Conservation (phyloP, 1,140 invertebrate genomes). For the Solenopsis fugax region DNA sequence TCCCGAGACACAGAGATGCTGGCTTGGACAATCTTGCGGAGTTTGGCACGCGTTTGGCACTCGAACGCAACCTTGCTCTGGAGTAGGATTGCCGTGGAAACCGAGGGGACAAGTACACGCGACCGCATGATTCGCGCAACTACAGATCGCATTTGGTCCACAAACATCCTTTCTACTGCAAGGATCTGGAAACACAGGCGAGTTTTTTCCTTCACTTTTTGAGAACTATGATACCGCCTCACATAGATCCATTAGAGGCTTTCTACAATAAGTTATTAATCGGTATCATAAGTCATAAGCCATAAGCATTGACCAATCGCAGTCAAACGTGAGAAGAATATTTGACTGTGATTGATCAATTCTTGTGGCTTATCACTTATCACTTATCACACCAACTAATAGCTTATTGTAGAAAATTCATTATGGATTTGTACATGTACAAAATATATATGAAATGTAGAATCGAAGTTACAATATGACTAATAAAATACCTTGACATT, state of each 20-base stretch:
- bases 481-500: constrained; percentile 89
- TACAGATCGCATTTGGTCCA: constrained; percentile 94
- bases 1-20: constrained; percentile 91
- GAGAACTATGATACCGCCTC: not conserved
- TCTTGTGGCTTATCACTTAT: no score
- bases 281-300: no score
- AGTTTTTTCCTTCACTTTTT: not conserved
- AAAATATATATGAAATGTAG: not conserved
- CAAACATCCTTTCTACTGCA: constrained; percentile 92
- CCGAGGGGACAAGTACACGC: constrained; percentile 93
- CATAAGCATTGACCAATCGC: no score
- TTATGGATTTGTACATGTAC: no score
- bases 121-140: constrained; percentile 90
- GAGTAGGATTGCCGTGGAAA: constrained; percentile 95
- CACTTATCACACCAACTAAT: no score
- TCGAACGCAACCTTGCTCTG: constrained; percentile 95
- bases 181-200: constrained; percentile 87
- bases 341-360: no score
- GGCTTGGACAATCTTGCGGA: constrained; percentile 90
- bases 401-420: no score
- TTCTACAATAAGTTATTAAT: no score
- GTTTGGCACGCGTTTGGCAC: constrained; percentile 89
- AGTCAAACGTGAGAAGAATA: no score
- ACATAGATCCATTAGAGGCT: not conserved
- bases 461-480: not conserved